Conservation (phyloP, 2,113 vertebrate species). For the Stegostoma tigrinum region DNA sequence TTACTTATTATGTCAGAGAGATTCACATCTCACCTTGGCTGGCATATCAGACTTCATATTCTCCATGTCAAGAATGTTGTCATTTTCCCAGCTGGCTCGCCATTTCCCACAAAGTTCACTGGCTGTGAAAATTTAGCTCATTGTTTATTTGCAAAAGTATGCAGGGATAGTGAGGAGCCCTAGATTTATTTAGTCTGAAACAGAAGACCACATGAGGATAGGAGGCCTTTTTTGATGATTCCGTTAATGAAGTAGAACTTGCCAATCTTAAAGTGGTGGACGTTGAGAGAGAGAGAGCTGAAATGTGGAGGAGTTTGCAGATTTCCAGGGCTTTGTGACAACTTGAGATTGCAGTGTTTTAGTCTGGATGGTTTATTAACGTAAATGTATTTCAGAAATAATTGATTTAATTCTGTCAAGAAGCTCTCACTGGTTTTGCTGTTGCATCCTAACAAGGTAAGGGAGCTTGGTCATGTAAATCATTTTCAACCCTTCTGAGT, state of each 20-base stretch:
- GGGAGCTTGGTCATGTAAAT: not conserved
- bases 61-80: no score
- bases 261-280: not conserved
- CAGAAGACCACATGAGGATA: not conserved
- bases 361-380: conserved; percentile 36
- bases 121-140: not conserved
- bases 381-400: conserved; percentile 37
- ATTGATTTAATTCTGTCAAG: conserved; percentile 27
- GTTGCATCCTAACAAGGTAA: conserved; percentile 8
- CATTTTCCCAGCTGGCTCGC: no score
- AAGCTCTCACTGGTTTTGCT: not conserved
- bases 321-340: not conserved
- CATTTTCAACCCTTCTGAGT: not conserved
- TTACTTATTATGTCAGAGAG: no score
- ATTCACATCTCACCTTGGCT: no score
- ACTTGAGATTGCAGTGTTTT: conserved; percentile 9
- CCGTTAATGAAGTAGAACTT: not conserved
- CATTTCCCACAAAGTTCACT: no score
- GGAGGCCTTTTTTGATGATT: not conserved
- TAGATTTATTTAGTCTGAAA: not conserved
- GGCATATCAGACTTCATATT: no score
- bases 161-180: not conserved
- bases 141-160: not conserved
- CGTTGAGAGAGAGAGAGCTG: not conserved
- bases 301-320: not conserved